Conservation (phyloP, 1,140 invertebrate species). For the Pseudomyrmex concolor region DNA sequence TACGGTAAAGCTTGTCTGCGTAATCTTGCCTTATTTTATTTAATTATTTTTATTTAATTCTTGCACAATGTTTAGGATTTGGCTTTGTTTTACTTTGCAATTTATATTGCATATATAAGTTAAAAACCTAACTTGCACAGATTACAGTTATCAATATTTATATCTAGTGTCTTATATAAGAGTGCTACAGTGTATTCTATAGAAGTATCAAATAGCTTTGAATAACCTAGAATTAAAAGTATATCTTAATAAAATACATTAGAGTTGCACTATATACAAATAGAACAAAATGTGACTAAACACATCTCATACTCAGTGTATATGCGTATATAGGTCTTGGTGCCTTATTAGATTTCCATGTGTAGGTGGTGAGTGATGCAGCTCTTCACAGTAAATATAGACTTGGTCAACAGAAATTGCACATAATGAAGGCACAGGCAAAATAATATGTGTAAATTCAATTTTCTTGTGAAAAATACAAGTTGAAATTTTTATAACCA, state of each 20-base stretch:
- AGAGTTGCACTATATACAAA: neutral
- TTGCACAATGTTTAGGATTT: neutral
- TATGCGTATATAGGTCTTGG: conserved; percentile 22
- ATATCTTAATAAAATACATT: conserved; percentile 22
- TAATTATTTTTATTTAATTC: too few species aligned
- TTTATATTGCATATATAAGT: neutral
- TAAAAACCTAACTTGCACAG: conserved; percentile 1
- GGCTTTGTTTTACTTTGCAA: neutral
- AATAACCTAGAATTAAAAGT: conserved; percentile 64
- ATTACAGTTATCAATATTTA: conserved; percentile 29
- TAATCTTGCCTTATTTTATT: neutral
- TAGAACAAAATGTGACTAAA: conserved; percentile 46
- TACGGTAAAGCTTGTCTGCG: neutral
- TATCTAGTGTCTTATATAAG: conserved; percentile 59
- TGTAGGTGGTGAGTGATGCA: conserved; percentile 57
- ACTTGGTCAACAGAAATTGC: conserved; percentile 53
- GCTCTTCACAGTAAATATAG: conserved; percentile 66
- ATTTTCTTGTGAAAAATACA: conserved; percentile 1
- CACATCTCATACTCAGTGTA: conserved; percentile 39
- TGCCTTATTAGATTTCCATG: conserved; percentile 31
- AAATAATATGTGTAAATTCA: conserved; percentile 6
- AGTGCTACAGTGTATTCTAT: conserved; percentile 23
- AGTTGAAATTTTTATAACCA: conserved; percentile 17
- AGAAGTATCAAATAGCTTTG: conserved; percentile 38
- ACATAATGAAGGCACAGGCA: conserved; percentile 10